Percentiles rank a stretch among this genome's conserved stretches.
These are phyloP conservation scores for Sarcophaga carnaria DNA, from an alignment of 2,888 invertebrate species.

Conservation along the genomic window DNA sequence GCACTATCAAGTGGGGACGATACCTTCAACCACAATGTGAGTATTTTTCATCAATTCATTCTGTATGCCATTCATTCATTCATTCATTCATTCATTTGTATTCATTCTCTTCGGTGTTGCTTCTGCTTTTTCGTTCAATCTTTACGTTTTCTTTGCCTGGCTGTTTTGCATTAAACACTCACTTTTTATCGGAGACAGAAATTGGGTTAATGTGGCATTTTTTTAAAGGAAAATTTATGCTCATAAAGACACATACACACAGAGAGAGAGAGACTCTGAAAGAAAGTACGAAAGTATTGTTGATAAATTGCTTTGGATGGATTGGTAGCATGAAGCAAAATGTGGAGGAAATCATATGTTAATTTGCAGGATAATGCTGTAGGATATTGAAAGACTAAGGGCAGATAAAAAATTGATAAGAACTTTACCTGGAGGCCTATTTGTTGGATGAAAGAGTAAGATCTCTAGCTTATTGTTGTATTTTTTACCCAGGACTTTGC, in stretches of 20 bases:
- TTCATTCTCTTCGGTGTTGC: constrained; percentile 42
- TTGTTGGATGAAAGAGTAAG: no score
- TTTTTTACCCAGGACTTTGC: no score
- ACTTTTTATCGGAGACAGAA: constrained; percentile 49
- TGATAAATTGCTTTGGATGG: constrained; percentile 44
- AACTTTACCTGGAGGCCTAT: no score
- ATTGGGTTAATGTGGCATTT: constrained; percentile 59
- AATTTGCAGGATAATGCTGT: no score
- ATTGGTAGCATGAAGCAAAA: background rate
- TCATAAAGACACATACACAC: background rate
- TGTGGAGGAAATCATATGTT: background rate
- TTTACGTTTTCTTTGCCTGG: constrained; percentile 5
- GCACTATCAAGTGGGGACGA: constrained; percentile 20
- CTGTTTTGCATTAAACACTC: constrained; percentile 57
- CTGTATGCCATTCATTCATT: background rate
- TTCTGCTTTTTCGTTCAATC: background rate
- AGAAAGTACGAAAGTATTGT: background rate
- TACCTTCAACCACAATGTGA: constrained; percentile 28
- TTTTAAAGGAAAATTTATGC: constrained; percentile 42
- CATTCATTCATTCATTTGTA: constrained; percentile 48
- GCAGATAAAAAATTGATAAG: no score
- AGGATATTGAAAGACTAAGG: no score
- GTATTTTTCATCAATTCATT: constrained; percentile 36
- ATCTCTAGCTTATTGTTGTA: no score
- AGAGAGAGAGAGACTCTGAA: background rate